Percentiles rank a stretch among this genome's conserved stretches.
Evolutionary conservation across 2,113 vertebrate genomes (phyloP).

Genomic region (Strigops habroptila): DNA sequence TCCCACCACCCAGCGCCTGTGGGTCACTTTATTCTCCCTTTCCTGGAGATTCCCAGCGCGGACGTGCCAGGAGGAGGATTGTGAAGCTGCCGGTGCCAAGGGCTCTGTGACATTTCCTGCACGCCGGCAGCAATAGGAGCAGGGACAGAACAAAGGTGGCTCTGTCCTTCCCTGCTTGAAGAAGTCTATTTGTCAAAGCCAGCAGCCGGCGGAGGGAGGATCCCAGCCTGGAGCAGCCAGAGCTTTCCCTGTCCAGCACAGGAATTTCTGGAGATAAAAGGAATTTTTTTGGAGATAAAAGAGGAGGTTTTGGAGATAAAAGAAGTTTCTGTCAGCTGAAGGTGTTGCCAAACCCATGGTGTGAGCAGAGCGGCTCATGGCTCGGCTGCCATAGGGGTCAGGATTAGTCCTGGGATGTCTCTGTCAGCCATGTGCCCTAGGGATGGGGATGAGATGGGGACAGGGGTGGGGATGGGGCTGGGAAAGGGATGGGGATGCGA

Average conservation of each 20-base stretch:
- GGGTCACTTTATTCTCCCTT: neutral
- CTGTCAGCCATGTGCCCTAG: too few species aligned
- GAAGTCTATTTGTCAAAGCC: neutral
- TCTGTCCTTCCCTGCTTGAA: neutral
- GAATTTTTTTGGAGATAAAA: neutral
- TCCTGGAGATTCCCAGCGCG: neutral
- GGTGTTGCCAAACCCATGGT: neutral
- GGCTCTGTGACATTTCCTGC: neutral
- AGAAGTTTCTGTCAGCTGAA: neutral
- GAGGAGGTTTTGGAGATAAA: neutral
- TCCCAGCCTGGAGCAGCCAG: neutral
- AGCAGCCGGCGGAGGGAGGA: neutral
- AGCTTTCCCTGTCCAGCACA: neutral
- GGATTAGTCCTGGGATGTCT: neutral
- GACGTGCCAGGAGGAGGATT: neutral
- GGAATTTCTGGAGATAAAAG: neutral
- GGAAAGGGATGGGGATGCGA: neutral
- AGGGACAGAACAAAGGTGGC: neutral
- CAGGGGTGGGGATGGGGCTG: neutral
- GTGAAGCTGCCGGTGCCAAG: neutral
- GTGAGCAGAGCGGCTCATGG: neutral
- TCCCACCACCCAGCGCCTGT: neutral
- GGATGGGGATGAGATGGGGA: neutral
- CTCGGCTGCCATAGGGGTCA: fast-evolving
- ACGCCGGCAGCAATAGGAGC: neutral